These are phyloP conservation scores for Eutrigla gurnardus DNA, from an alignment of 2,797 vertebrate species.

Conservation along the genomic window DNA sequence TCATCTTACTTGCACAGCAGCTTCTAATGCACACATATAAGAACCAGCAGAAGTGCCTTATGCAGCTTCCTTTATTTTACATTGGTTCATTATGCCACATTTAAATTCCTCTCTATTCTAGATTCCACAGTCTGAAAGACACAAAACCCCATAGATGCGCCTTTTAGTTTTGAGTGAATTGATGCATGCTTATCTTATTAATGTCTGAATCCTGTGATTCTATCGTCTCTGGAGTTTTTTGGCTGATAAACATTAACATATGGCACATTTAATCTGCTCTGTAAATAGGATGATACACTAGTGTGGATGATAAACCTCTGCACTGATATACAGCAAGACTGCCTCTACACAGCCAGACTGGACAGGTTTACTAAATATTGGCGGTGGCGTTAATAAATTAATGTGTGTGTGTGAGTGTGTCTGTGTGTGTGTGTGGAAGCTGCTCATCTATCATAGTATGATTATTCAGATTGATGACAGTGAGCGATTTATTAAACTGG, in stretches of 20 bases:
- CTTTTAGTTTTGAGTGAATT: background rate
- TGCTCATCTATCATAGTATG: background rate
- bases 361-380: slow-evolving; percentile 20
- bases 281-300: slow-evolving; percentile 17
- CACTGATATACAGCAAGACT: background rate
- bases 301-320: background rate
- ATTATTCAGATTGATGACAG: background rate
- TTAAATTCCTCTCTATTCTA: background rate
- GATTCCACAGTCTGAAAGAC: background rate
- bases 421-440: background rate
- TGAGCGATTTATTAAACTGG: slow-evolving; percentile 8
- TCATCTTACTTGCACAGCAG: slow-evolving; percentile 11
- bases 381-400: background rate
- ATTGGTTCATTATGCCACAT: background rate
- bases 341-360: no score
- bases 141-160: background rate
- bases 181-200: slow-evolving; percentile 1
- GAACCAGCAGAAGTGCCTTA: background rate
- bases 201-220: slow-evolving; percentile 11
- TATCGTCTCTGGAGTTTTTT: background rate
- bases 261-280: slow-evolving; percentile 7
- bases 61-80: background rate
- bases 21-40: slow-evolving; percentile 40
- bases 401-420: background rate
- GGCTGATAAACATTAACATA: slow-evolving; percentile 12